Evolutionary conservation across 2,888 invertebrate genomes (phyloP), one percentile per base, ranked within the genome.

Genomic region (Lucinisca nassula): DNA sequence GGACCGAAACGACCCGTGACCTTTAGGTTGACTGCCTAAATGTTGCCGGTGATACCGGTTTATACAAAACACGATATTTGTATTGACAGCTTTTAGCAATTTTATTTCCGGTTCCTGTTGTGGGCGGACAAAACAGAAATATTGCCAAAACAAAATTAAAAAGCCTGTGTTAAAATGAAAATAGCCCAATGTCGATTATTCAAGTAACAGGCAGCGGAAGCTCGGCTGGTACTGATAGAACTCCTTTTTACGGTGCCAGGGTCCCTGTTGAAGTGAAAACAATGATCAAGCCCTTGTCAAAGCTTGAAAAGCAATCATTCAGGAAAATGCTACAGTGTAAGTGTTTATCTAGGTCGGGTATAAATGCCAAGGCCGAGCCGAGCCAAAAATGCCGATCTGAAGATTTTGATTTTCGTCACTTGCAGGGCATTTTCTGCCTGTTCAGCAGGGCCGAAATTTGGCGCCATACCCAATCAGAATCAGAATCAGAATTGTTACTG

Each of bases 161-260:
- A 14, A 40, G 40, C 6, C 8, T 40, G 6, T 51, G 4, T n/a
- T 51, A 51, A 17, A 21, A 27, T 45, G 8, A 40, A 17, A 32
- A 24, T 58, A 58, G 58, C 58, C 58, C 27, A 37, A 95, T 95
- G 95, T 95, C 94, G 4, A 94, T 95, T 30, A 89, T 94, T 30
- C 94, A 95, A 91, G 94, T 94, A 10, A 94, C 91, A 27, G 95
- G 95, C 17, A 92, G 92, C 30, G 93, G 94, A n/a, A 93, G 92
- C 77, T 89, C 92, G 27, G 85, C 88, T 30, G 92, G 87, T 12
- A 81, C 92, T 37, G 95, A 95, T 85, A 90, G 95, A 76, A 94
- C 94, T 6, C 93, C 94, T 14, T 95, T 95, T 85, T 92, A 94
- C 83, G 95, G 95, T 14, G 91, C 86, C n/a, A 87, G 94, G 73